Conservation (phyloP, 2,888 invertebrate genomes). For the Drosophila borealis region DNA sequence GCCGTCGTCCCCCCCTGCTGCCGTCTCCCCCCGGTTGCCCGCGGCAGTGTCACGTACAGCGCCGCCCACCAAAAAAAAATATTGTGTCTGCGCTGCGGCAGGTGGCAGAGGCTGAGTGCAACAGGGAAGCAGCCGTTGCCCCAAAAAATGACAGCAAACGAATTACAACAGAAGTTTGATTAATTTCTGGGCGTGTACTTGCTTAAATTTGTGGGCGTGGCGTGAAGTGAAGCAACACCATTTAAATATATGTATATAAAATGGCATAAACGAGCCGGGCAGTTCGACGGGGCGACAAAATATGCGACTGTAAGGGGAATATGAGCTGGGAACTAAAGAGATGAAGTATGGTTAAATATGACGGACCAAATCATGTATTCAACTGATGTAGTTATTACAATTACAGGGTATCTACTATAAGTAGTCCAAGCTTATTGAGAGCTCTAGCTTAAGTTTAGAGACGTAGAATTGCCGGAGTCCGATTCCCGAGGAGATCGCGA, state of each 20-base stretch:
- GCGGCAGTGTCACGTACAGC: slow-evolving; percentile 62
- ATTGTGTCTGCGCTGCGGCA: slow-evolving; percentile 21
- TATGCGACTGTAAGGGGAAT: neutral
- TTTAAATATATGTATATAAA: slow-evolving; percentile 48
- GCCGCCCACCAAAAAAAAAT: slow-evolving; percentile 26
- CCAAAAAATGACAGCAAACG: slow-evolving; percentile 13
- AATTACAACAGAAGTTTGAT: slow-evolving; percentile 78
- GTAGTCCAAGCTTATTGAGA: too few relatives aligned
- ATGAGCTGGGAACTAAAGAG: neutral
- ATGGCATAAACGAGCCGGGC: slow-evolving; percentile 21
- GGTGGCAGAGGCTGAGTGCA: slow-evolving; percentile 21
- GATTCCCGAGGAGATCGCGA: too few relatives aligned
- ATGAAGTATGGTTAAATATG: neutral
- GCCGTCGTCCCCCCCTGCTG: too few relatives aligned
- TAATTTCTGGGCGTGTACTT: slow-evolving; percentile 72
- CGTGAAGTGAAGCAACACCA: slow-evolving; percentile 66
- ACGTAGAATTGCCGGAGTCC: too few relatives aligned
- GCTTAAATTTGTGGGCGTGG: slow-evolving; percentile 74
- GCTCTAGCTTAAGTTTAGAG: too few relatives aligned
- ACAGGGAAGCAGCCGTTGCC: slow-evolving; percentile 14
- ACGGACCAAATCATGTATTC: too few relatives aligned
- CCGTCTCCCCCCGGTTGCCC: neutral
- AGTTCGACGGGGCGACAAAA: slow-evolving; percentile 20
- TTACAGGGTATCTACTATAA: neutral
- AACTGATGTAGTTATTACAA: too few relatives aligned